phyloP scores from a whole-genome alignment of 1,140 invertebrate genomes.

The Neodiprion virginianus region DNA sequence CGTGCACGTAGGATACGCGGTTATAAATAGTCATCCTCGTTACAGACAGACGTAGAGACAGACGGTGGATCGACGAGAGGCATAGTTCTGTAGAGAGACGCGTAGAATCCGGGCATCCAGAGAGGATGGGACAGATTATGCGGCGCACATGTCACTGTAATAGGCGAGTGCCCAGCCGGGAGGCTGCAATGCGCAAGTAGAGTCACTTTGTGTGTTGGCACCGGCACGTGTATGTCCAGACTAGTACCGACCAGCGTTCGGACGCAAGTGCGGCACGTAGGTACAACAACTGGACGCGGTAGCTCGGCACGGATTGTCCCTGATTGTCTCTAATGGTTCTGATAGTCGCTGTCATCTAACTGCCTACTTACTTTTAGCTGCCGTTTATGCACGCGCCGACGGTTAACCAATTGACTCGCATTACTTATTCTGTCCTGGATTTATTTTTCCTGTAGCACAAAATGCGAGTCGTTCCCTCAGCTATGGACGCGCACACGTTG shows the following conservation, averaged over 20 bases:
- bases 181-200: background rate
- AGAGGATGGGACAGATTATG: constrained; percentile 50
- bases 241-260: too few species aligned
- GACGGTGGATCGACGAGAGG: background rate
- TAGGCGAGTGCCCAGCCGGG: constrained; percentile 29
- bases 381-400: constrained; percentile 41
- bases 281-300: background rate
- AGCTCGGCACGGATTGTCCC: constrained; percentile 41
- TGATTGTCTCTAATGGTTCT: constrained; percentile 48
- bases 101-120: constrained; percentile 8
- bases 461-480: background rate
- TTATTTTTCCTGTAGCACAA: background rate
- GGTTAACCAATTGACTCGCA: constrained; percentile 36
- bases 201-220: too few species aligned
- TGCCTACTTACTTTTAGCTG: constrained; percentile 39
- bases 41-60: background rate
- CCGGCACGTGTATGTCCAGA: background rate
- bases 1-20: background rate
- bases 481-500: too few species aligned
- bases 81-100: background rate
- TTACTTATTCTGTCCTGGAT: constrained; percentile 7
- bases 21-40: constrained; percentile 3
- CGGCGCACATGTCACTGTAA: constrained; percentile 46
- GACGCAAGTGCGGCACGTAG: too few species aligned
- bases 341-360: constrained; percentile 46